Evolutionary conservation across 2,888 invertebrate genomes (phyloP), one percentile per base, ranked within the genome.

Genomic region (Spisula solida): DNA sequence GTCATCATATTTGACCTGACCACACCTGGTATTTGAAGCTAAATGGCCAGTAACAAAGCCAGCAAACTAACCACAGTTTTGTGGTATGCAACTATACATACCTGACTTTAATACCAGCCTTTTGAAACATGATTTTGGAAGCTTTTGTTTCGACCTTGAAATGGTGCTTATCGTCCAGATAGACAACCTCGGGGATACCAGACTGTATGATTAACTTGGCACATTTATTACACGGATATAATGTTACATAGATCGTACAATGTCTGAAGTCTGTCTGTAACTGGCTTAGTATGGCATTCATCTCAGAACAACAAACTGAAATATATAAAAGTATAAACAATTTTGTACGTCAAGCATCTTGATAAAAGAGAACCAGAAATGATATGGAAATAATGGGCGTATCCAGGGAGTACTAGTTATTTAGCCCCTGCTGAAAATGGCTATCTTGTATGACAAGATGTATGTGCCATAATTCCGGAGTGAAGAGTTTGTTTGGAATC

Each of bases 201-300:
- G 98, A 98, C 95, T 99, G 99, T 93, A 99, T 98, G 51, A 99
- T 98, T 56, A 99, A 97, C 97, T 99, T 99, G 0, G 99, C 98
- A 97, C 99, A 99, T 96, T 99, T 99, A 95, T 99, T 99, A 96
- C 99, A 99, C 0, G 99, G 99, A 96, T 99, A 99, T n/a, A 99
- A 97, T 0, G 98, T 98, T 0, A 99, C 98, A 96, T 98, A 99
- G 0, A 99, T 97, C 0, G 97, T 97, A 95, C 98, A 98, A 91
- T 98, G 97, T 92, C 97, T 97, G 0, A 99, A 97, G 97, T 98
- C 98, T 0, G 97, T 97, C 0, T 97, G 97, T 96, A 98, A 98
- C 96, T 98, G 98, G 96, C 99, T 99, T 25, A 99, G 95, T 93
- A 99, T 98, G 0, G 99, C 99, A 97, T 99, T 99, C 97, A 99